Conservation (phyloP, 2,888 invertebrate genomes). For the Tachina grossa region DNA sequence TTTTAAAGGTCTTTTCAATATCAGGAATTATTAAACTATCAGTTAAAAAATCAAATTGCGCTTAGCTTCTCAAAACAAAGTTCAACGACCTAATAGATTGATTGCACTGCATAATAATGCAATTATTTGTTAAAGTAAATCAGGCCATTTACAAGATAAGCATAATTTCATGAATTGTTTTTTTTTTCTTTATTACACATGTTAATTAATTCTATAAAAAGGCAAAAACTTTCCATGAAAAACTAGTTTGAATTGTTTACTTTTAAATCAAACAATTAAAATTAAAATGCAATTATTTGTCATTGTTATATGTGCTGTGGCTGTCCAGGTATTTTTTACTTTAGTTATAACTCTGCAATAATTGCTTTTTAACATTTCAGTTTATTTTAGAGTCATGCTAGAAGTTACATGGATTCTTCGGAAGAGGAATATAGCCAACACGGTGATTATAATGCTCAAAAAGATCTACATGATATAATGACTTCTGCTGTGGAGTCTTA, state of each 20-base stretch:
- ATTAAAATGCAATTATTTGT: slow-evolving; percentile 48
- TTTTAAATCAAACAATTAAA: not conserved
- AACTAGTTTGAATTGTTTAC: not conserved
- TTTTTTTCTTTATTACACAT: no score
- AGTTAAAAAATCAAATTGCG: not conserved
- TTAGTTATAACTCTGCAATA: not conserved
- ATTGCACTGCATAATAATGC: not conserved
- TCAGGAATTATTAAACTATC: not conserved
- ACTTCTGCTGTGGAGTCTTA: not conserved
- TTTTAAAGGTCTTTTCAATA: not conserved
- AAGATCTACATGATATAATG: not conserved
- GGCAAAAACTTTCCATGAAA: not conserved
- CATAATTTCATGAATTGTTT: not conserved
- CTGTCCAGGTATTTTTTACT: slow-evolving; percentile 29
- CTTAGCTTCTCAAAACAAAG: slow-evolving; percentile 9
- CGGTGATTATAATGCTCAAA: not conserved
- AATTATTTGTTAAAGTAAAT: not conserved
- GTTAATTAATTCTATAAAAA: slow-evolving; percentile 43
- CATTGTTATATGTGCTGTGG: slow-evolving; percentile 33
- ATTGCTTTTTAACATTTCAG: not conserved
- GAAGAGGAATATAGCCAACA: not conserved
- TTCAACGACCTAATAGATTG: not conserved
- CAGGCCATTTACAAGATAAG: not conserved
- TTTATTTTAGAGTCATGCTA: slow-evolving; percentile 29
- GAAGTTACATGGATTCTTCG: not conserved